Percentiles rank a stretch among this genome's conserved stretches.
These are phyloP conservation scores for Varecia variegata DNA, from an alignment of 2,797 vertebrate species.

Conservation along the genomic window DNA sequence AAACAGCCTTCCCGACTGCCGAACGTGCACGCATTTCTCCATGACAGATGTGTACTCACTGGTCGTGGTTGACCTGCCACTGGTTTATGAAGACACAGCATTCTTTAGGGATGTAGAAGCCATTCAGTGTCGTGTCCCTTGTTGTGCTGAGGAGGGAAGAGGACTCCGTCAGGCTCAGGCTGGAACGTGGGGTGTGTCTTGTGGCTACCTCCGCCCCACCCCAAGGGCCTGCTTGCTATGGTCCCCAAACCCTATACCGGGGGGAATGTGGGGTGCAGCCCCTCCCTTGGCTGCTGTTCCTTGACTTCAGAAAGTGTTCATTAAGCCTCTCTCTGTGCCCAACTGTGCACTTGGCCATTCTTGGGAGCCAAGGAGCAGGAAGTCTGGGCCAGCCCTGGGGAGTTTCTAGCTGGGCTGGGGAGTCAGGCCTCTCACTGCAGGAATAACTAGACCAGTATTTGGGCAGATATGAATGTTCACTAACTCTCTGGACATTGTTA, in stretches of 20 bases:
- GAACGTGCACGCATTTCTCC: background rate
- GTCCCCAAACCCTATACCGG: background rate
- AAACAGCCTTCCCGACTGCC: background rate
- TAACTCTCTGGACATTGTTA: background rate
- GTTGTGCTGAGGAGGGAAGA: conserved; percentile 86
- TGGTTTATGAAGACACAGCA: conserved; percentile 93
- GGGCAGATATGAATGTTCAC: background rate
- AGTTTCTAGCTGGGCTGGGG: background rate
- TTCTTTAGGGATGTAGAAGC: conserved; percentile 92
- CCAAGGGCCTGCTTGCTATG: background rate
- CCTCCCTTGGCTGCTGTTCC: background rate
- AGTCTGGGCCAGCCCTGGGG: background rate
- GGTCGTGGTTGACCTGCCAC: conserved; percentile 94
- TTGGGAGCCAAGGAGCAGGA: background rate
- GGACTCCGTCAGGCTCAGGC: background rate
- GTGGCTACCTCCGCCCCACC: background rate
- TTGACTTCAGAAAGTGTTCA: background rate
- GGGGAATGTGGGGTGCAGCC: background rate
- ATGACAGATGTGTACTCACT: conserved; percentile 83
- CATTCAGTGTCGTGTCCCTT: conserved; percentile 89
- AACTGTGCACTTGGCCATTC: background rate
- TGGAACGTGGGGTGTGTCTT: background rate
- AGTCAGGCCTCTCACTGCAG: background rate
- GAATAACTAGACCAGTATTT: background rate
- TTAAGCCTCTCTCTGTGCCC: background rate